These are phyloP conservation scores for Australoheros facetus DNA, from an alignment of 2,797 vertebrate genomes.

Conservation along the genomic window DNA sequence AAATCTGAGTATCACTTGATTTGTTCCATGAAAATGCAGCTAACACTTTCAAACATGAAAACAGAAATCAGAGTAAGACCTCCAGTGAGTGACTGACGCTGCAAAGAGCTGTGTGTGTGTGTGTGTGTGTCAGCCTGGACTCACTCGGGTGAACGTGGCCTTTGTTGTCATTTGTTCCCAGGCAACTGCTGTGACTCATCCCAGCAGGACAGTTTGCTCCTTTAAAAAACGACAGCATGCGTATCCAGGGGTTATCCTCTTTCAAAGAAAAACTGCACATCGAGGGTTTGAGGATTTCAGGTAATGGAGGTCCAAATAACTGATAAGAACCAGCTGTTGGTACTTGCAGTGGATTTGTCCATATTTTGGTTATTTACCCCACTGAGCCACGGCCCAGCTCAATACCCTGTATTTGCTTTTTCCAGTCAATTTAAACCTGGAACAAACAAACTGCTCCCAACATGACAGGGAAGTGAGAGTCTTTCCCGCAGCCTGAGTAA, in stretches of 20 bases:
- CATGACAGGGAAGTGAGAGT: background rate
- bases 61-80: background rate
- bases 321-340: fast-evolving
- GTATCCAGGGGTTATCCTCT: background rate
- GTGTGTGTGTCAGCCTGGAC: background rate
- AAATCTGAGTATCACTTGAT: conserved; percentile 1
- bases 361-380: fast-evolving
- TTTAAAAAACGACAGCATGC: background rate
- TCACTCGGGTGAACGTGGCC: background rate
- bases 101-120: background rate
- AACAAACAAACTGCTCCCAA: background rate
- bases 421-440: background rate
- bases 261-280: background rate
- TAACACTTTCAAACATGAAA: background rate
- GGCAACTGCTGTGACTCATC: conserved; percentile 42
- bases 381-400: fast-evolving
- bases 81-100: background rate
- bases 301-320: background rate
- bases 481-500: background rate
- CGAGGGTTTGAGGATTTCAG: background rate
- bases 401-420: background rate
- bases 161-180: conserved; percentile 64
- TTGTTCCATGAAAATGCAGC: conserved; percentile 17
- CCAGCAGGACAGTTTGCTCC: background rate
- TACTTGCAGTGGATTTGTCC: background rate